Conservation (phyloP, 2,888 invertebrate genomes). For the Actias luna region DNA sequence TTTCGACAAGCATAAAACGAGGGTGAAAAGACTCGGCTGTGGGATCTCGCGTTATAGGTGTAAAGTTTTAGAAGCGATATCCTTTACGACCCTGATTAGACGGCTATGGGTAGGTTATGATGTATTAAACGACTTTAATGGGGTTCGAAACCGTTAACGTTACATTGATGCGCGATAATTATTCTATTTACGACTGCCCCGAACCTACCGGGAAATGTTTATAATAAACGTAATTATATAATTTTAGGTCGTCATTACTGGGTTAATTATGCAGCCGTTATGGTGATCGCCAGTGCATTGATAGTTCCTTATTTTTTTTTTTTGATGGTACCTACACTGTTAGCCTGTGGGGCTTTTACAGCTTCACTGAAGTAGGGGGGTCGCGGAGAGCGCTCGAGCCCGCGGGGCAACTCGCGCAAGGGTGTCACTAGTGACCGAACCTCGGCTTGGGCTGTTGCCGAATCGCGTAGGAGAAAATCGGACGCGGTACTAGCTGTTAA, state of each 20-base stretch:
- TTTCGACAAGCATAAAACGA: slow-evolving; percentile 3
- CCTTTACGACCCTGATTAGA: slow-evolving; percentile 57
- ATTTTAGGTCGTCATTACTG: neutral
- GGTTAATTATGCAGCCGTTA: neutral
- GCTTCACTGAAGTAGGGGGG: no score
- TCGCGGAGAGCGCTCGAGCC: no score
- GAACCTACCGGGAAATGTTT: slow-evolving; percentile 1
- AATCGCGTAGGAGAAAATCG: no score
- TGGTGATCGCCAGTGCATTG: neutral
- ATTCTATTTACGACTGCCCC: slow-evolving; percentile 4
- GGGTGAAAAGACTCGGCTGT: slow-evolving; percentile 58
- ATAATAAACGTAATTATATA: neutral
- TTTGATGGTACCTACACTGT: no score
- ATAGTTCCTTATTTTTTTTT: neutral
- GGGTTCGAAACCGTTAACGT: slow-evolving; percentile 10
- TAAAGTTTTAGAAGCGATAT: slow-evolving; percentile 57
- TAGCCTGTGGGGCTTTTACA: no score
- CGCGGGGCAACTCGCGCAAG: no score
- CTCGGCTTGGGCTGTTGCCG: no score
- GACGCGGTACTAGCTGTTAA: no score
- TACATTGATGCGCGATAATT: slow-evolving; percentile 9
- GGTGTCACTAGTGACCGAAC: no score
- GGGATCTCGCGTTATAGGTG: slow-evolving; percentile 62
- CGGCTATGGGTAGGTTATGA: slow-evolving; percentile 19
- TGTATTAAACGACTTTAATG: slow-evolving; percentile 29